Evolutionary conservation across 2,113 vertebrate genomes (phyloP), one percentile per base, ranked within the genome.

Genomic region (Malaclemys terrapin): DNA sequence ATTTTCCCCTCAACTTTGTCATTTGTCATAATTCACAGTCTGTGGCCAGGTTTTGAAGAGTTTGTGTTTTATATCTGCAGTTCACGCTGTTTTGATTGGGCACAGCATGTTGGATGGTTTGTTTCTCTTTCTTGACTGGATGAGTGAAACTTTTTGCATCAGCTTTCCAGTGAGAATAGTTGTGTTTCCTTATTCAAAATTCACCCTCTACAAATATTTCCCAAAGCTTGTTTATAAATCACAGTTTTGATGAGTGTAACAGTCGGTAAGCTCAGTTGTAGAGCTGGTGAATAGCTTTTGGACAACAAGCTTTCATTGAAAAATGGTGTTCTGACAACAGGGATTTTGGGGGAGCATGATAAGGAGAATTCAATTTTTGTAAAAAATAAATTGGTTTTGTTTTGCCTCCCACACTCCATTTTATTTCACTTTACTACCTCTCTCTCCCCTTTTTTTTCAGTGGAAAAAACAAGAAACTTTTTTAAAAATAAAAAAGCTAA

Each of bases 61-160:
- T 79, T 95, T 91, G 85, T n/a, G 62, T 88, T 80, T 79, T 88
- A 88, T 96, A 91, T 91, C 84, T 57, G 94, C 65, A 88, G 93
- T 88, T 90, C 81, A 94, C 93, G 85, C 49, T 13, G n/a, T 27
- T 82, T 72, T 57, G 45, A 84, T 80, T 69, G 89, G 42, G 79
- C 7, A 80, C 9, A 84, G 57, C 19, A 87, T 20, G 52, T 35
- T 90, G 69, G 65, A 45, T 2, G 31, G n/a, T 86, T 88, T 72
- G n/a, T 87, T 95, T 91, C 50, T 91, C 69, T 49, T 96, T 56
- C 38, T 22, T 85, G 75, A 25, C 25, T 86, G 35, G 24, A 57
- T 27, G 31, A 76, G 5, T 10, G 17, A 85, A 94, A 91, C 5
- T 3, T 14, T 57, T 5, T 6, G 10, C 89, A 56, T 13, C 29